Conservation (phyloP, 1,140 invertebrate genomes). For the Eciton burchellii region DNA sequence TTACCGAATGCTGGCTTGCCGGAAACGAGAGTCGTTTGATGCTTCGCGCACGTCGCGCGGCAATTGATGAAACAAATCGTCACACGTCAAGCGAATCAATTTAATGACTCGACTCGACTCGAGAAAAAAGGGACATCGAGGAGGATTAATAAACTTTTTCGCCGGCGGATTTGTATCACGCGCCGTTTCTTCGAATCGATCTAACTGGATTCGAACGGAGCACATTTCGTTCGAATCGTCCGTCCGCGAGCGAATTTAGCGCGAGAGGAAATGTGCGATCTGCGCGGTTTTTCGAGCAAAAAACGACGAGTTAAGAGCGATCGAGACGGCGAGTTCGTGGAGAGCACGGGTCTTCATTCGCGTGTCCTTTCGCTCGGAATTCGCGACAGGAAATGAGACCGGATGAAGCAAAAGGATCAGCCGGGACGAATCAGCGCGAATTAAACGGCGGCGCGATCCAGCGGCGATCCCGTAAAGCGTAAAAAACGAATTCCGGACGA, state of each 20-base stretch:
- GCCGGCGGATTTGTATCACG: background rate
- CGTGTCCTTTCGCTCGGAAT: conserved; percentile 21
- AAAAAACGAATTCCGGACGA: conserved; percentile 40
- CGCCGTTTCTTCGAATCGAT: background rate
- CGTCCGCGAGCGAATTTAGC: too few relatives aligned
- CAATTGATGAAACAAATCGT: conserved; percentile 54
- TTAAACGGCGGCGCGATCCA: conserved; percentile 35
- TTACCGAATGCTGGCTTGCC: conserved; percentile 12
- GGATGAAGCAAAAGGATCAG: conserved; percentile 10
- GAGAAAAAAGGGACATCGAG: background rate
- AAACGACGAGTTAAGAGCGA: background rate
- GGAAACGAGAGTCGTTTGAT: conserved; percentile 54
- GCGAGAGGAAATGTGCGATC: background rate
- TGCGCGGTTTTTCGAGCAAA: background rate
- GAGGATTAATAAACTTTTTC: conserved; percentile 41
- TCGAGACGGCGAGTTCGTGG: background rate
- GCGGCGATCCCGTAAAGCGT: conserved; percentile 27
- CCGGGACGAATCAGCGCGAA: background rate
- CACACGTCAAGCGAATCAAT: conserved; percentile 28
- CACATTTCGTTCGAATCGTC: background rate
- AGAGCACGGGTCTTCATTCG: conserved; percentile 3
- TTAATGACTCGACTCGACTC: conserved; percentile 36
- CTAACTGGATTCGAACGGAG: background rate
- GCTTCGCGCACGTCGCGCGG: conserved; percentile 35
- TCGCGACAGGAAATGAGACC: conserved; percentile 31